These are phyloP conservation scores for Glaucopsyche alexis DNA, from an alignment of 2,888 invertebrate species.

Conservation along the genomic window DNA sequence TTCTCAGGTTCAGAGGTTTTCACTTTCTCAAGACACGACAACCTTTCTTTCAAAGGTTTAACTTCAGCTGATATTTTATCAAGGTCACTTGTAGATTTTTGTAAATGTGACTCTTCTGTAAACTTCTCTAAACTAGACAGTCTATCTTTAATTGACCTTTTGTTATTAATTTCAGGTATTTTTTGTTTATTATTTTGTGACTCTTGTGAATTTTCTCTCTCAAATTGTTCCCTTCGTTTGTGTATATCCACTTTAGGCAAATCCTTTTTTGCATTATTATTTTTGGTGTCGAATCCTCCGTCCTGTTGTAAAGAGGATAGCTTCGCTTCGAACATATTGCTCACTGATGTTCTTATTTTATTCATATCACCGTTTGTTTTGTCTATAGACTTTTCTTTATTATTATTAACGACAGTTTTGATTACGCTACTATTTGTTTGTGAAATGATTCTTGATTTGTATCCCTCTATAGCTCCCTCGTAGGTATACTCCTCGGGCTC, in stretches of 20 bases:
- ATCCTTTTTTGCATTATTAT: constrained; percentile 76
- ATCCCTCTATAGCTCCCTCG: constrained; percentile 92
- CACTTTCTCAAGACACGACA: constrained; percentile 82
- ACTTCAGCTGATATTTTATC: constrained; percentile 80
- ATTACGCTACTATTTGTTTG: constrained; percentile 74
- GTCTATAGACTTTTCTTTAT: constrained; percentile 73
- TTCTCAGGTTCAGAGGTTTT: constrained; percentile 73
- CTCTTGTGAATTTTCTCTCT: constrained; percentile 82
- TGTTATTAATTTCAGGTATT: constrained; percentile 81
- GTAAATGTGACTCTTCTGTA: constrained; percentile 75
- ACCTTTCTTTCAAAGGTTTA: constrained; percentile 82
- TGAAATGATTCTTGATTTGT: constrained; percentile 87
- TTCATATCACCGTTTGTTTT: constrained; percentile 66
- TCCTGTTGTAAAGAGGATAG: constrained; percentile 80
- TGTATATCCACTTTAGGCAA: constrained; percentile 90
- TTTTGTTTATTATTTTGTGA: constrained; percentile 74
- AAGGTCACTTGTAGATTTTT: constrained; percentile 71
- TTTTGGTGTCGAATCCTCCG: constrained; percentile 67
- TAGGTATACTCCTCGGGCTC: constrained; percentile 91
- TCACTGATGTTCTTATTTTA: constrained; percentile 72
- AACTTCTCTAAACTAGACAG: constrained; percentile 85
- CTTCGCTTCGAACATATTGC: constrained; percentile 83
- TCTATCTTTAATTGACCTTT: constrained; percentile 86
- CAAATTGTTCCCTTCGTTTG: constrained; percentile 91
- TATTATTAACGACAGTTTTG: constrained; percentile 66